Conservation (phyloP, 2,888 invertebrate genomes). For the Chorisops tibialis region DNA sequence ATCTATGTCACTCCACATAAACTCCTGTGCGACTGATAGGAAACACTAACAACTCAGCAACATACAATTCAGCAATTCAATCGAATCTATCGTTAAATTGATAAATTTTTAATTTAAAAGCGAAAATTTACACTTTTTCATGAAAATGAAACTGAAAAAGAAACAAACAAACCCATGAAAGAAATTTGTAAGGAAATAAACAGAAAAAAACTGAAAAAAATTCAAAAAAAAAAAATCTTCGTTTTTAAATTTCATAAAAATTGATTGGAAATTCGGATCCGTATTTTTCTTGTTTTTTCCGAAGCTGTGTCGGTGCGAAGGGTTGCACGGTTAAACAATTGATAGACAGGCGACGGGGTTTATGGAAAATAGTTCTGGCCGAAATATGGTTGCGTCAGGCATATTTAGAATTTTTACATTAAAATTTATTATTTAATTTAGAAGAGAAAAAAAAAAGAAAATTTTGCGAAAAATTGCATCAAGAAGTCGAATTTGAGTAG, state of each 20-base stretch:
- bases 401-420: constrained; percentile 25
- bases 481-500: too few species aligned
- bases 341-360: background rate
- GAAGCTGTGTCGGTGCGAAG: background rate
- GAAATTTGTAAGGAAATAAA: constrained; percentile 23
- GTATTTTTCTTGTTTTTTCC: too few species aligned
- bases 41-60: background rate
- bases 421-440: constrained; percentile 24
- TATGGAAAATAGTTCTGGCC: too few species aligned
- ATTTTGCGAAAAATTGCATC: background rate
- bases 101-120: background rate
- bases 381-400: background rate
- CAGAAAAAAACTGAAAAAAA: constrained; percentile 19
- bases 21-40: too few species aligned
- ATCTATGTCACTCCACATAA: too few species aligned
- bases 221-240: background rate
- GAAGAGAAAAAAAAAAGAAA: constrained; percentile 7
- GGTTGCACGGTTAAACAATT: background rate
- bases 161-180: background rate
- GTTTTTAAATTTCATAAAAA: too few species aligned
- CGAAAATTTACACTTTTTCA: constrained; percentile 11
- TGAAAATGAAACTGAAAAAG: constrained; percentile 11
- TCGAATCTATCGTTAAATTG: background rate
- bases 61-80: background rate
- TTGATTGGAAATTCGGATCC: too few species aligned